Evolutionary conservation across 2,113 vertebrate genomes (phyloP).

Genomic region (Ochotona curzoniae): DNA sequence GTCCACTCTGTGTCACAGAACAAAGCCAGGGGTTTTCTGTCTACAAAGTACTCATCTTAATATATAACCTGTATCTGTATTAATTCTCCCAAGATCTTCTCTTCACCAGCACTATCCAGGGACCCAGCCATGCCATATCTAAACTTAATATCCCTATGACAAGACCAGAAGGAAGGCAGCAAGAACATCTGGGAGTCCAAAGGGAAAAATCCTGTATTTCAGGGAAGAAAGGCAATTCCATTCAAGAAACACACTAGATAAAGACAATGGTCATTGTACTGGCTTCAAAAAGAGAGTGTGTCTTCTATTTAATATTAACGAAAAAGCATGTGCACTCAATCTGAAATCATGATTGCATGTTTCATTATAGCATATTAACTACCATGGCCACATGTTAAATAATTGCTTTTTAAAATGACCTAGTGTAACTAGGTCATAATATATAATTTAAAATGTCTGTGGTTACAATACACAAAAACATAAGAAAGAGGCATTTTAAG

Average conservation of each 20-base stretch:
- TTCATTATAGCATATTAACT: background rate
- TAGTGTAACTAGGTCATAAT: background rate
- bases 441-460: conserved; percentile 32
- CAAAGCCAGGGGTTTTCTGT: conserved; percentile 24
- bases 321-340: conserved; percentile 8
- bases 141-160: background rate
- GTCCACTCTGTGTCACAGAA: background rate
- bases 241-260: background rate
- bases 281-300: background rate
- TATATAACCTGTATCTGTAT: background rate
- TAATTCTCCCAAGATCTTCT: background rate
- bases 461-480: conserved; percentile 1
- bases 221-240: background rate
- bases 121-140: background rate
- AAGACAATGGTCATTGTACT: background rate
- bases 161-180: background rate
- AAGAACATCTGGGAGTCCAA: background rate
- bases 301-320: conserved; percentile 7
- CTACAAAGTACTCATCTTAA: background rate
- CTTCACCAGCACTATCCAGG: background rate
- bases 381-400: background rate
- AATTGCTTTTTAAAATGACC: background rate
- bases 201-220: background rate
- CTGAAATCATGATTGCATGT: conserved; percentile 40
- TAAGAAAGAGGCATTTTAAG: background rate